Base-by-base conservation (phyloP, 2,888 invertebrate species). In the Trissoscelio sp. region DNA sequence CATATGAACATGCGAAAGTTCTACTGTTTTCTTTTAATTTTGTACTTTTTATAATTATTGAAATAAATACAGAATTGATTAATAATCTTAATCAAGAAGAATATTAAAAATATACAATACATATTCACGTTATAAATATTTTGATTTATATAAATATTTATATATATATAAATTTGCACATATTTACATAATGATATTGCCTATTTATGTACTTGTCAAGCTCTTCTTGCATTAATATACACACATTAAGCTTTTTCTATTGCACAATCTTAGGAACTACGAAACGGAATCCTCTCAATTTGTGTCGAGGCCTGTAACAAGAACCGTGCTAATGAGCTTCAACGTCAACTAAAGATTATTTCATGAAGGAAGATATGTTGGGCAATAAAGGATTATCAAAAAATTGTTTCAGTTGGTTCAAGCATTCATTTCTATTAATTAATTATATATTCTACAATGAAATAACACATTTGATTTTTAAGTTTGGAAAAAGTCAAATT, bases 331-430 rank as follows among this genome's bases (percentile, higher is more conserved):
- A 78, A 78, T 28, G 62, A 78, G 69, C 62, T 78, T 70, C 37
- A 70, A 62, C 48, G 55, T 74, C 44, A 62, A 73, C 42, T 42
- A 34, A 69, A 62, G 42, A 62, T 70, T 64, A 62, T 77, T 78
- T 64, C 55, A 55, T 55, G 11, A 42, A 51, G 53, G 55, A 60
- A 69, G 22, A 62, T 42, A 46, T 70, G 37, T 66, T 78, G 53
- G 70, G 62, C 69, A 78, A 78, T 78, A 78, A 78, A 78, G 51
- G 22, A 74, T 66, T 74, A 74, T 53, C 46, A 62, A 48, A 53
- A 57, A 46, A 74, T 16, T 31, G 12, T 2, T 18, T 16, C 9
- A 51, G 22, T 37, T 67, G 2, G 14, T 67, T 11, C 9, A 28
- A 28, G 6, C 6, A 46, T 28, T 62, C 14, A 66, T 66, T 66